These are phyloP conservation scores for Apamea anceps DNA, from an alignment of 2,888 invertebrate genomes.

Conservation along the genomic window DNA sequence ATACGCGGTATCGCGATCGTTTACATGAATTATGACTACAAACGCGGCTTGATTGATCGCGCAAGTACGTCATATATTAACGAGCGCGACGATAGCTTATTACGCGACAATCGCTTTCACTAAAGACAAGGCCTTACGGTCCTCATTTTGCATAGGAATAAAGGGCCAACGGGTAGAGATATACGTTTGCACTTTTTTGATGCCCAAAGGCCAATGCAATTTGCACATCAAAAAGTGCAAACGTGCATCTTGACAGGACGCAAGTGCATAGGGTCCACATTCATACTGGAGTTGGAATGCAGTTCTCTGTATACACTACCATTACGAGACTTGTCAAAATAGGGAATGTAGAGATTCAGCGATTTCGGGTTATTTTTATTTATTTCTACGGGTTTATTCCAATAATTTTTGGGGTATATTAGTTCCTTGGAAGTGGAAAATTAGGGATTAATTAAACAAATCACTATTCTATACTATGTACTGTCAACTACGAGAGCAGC, in stretches of 20 bases:
- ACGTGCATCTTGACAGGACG: background rate
- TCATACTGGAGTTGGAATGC: constrained; percentile 7
- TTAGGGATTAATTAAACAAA: background rate
- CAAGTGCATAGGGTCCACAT: no score
- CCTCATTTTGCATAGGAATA: background rate
- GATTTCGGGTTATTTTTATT: background rate
- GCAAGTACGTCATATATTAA: background rate
- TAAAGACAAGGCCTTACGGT: background rate
- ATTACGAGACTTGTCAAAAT: background rate
- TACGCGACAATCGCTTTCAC: background rate
- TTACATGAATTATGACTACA: background rate
- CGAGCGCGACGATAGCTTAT: background rate
- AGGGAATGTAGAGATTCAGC: background rate
- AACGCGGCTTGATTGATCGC: background rate
- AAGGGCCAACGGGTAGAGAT: background rate
- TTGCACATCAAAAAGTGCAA: background rate
- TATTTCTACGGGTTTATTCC: background rate
- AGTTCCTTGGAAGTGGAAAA: background rate
- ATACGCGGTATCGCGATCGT: background rate
- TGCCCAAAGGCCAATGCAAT: background rate
- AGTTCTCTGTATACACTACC: constrained; percentile 7
- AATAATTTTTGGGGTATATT: background rate
- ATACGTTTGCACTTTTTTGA: background rate
- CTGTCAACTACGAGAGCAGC: constrained; percentile 50
- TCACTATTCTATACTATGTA: constrained; percentile 12